phyloP scores from a whole-genome alignment of 2,888 invertebrate species.

The Sceliomorpha sp. region DNA sequence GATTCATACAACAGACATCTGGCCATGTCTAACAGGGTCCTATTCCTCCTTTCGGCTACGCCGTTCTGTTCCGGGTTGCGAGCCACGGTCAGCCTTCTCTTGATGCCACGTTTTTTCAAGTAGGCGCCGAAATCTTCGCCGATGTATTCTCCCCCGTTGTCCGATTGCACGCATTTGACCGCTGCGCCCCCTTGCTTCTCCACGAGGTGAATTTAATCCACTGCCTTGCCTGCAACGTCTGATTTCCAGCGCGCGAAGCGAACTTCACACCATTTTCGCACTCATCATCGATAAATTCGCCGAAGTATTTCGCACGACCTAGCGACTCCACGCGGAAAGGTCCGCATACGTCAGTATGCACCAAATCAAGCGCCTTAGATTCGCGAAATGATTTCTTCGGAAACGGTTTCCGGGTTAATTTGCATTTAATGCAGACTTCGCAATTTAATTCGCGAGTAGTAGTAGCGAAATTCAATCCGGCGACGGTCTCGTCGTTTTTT shows the following conservation, averaged over 20 bases:
- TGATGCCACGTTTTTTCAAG: conserved; percentile 56
- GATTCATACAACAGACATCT: conserved; percentile 59
- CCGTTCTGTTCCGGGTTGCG: conserved; percentile 66
- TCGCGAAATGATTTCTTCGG: conserved; percentile 2
- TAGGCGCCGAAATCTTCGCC: conserved; percentile 58
- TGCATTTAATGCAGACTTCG: conserved; percentile 9
- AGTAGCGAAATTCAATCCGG: not conserved
- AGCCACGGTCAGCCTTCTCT: conserved; percentile 54
- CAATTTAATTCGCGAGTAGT: not conserved
- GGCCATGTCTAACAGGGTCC: conserved; percentile 62
- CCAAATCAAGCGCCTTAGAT: conserved; percentile 33
- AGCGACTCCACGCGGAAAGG: conserved; percentile 45
- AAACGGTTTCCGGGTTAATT: conserved; percentile 6
- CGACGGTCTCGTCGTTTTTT: not conserved
- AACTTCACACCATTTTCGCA: conserved; percentile 55
- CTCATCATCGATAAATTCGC: conserved; percentile 61
- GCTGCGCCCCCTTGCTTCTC: conserved; percentile 38
- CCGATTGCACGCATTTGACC: conserved; percentile 51
- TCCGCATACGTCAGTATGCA: conserved; percentile 60
- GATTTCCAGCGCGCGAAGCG: conserved; percentile 23
- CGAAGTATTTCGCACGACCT: conserved; percentile 53
- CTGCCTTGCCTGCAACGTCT: conserved; percentile 45
- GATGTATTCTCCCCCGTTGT: conserved; percentile 56
- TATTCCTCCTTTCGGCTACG: conserved; percentile 62
- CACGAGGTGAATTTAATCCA: conserved; percentile 36